Evolutionary conservation across 2,113 vertebrate genomes (phyloP).

Genomic region (Gavia stellata): DNA sequence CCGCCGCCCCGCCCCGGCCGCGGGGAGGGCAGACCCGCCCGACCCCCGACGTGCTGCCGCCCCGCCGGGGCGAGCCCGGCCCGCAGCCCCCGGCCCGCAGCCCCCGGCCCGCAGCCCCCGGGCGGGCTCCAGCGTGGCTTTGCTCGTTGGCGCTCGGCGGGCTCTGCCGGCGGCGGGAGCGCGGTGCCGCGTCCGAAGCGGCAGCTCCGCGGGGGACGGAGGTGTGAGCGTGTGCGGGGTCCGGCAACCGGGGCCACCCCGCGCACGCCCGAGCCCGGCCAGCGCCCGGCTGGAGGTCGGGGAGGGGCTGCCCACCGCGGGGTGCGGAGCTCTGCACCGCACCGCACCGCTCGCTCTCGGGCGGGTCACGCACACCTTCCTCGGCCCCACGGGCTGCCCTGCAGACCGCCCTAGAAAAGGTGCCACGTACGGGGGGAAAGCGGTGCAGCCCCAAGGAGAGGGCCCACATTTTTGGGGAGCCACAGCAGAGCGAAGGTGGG

Average conservation of each 20-base stretch:
- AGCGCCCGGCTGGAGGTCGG: neutral
- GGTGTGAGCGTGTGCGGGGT: neutral
- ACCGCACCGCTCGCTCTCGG: neutral
- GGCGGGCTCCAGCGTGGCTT: neutral
- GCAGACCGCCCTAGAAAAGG: neutral
- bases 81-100: neutral
- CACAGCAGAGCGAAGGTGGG: neutral
- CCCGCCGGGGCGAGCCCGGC: neutral
- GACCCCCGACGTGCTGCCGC: neutral
- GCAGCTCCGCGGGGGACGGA: neutral
- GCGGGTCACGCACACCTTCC: neutral
- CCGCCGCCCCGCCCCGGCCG: neutral
- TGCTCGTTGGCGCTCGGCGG: neutral
- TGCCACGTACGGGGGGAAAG: neutral
- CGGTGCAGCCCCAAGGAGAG: rapidly evolving
- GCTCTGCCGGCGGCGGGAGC: neutral
- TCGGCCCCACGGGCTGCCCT: neutral
- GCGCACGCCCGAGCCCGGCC: neutral
- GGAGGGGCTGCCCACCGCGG: neutral
- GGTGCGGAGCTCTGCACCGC: neutral
- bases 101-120: neutral
- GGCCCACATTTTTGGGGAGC: neutral
- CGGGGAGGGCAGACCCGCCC: neutral
- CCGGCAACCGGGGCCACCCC: neutral
- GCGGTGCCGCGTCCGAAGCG: rapidly evolving